Base-by-base conservation (phyloP, 2,113 vertebrate species). In the Pampusana beccarii region DNA sequence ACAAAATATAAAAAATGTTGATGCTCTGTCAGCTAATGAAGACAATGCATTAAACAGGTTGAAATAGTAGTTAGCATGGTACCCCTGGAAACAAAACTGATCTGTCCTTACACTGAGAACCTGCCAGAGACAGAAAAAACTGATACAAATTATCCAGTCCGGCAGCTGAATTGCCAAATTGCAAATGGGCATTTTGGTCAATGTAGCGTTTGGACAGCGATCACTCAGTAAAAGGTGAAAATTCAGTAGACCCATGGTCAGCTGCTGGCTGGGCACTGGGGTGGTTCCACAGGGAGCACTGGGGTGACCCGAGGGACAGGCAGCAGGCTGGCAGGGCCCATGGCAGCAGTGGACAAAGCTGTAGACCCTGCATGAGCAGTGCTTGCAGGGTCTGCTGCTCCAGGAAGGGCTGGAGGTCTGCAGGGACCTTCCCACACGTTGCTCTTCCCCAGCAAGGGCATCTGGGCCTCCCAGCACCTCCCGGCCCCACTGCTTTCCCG, bases 271-370 rank as follows among this genome's bases (percentile, higher is more conserved):
- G 31, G 23, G 20, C 61, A 11, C 11, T 9, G 18, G 26, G 7
- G 21, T 16, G 38, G 34, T 23, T 40, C 31, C 38, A 38, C 1
- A 1, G 54, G 9, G 54, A 38, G 40, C 16, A 6, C 20, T 21
- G 26, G 24, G 6, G 4, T 31, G 23, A 19, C 11, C 13, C 9
- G 2, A 2, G 20, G 7, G 16, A 33, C 1, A 5, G 4, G 8
- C 23, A 61, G 15, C 38, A 86, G 9, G 4, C 8, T 82, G 58
- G 12, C 16, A 18, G 7, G 31, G 18, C 13, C 2, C 0, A 3
- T 13, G 6, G n/a, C 28, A 69, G 14, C 29, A 17, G 29, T 4
- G 5, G 33, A 36, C 18, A 69, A n/a, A 51, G 20, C 9, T 6
- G 0, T 28, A 24, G 4, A n/a, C 18, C 4, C n/a, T 12, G 19